These are phyloP conservation scores for Bedellia somnulentella DNA, from an alignment of 2,888 invertebrate species.

Conservation along the genomic window DNA sequence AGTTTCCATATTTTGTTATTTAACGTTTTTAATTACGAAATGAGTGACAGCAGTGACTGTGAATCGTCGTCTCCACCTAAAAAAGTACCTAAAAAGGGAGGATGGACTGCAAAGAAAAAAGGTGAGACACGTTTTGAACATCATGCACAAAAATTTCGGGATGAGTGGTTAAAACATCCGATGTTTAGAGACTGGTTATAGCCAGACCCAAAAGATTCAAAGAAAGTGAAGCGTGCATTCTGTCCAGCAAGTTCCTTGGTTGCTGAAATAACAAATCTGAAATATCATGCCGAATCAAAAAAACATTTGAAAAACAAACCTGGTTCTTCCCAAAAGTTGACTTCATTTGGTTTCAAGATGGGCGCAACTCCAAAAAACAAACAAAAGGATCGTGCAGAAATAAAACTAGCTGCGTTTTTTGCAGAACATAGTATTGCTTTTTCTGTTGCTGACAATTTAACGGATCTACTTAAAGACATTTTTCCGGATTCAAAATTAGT, in stretches of 20 bases:
- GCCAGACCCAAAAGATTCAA: too few relatives aligned
- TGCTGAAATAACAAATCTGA: neutral
- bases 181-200: too few relatives aligned
- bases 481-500: neutral
- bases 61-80: too few relatives aligned
- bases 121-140: too few relatives aligned
- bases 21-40: too few relatives aligned
- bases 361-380: neutral
- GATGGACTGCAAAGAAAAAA: too few relatives aligned
- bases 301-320: slow-evolving; percentile 1
- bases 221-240: too few relatives aligned
- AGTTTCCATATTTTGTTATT: too few relatives aligned
- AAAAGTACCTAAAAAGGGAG: too few relatives aligned
- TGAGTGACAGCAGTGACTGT: too few relatives aligned
- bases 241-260: slow-evolving; percentile 1
- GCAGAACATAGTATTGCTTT: slow-evolving; percentile 1
- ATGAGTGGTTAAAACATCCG: too few relatives aligned
- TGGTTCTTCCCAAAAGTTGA: neutral
- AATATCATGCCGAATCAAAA: neutral
- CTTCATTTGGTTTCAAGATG: neutral
- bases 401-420: slow-evolving; percentile 1
- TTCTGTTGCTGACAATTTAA: neutral
- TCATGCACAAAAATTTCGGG: too few relatives aligned
- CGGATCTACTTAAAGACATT: neutral
- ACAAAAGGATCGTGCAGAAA: slow-evolving; percentile 1